Conservation (phyloP, 2,888 invertebrate genomes). For the Monopis laevigella region DNA sequence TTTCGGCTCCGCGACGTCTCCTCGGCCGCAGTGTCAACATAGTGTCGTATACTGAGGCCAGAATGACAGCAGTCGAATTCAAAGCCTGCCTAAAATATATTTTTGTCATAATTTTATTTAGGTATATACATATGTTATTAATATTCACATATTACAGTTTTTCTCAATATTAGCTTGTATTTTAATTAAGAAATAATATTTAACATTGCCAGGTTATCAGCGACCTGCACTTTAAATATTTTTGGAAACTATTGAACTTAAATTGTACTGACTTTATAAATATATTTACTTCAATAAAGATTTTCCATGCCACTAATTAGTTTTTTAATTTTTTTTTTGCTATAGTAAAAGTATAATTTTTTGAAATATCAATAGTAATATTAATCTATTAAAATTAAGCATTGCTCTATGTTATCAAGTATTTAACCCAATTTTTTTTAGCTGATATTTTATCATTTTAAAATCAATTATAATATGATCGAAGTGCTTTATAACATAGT, state of each 20-base stretch:
- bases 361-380: no score
- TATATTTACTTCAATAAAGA: conserved; percentile 71
- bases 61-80: conserved; percentile 57
- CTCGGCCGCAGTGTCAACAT: conserved; percentile 26
- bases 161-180: conserved; percentile 70
- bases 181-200: conserved; percentile 70
- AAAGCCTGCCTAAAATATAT: conserved; percentile 68
- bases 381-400: no score
- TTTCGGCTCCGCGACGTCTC: background rate
- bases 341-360: background rate
- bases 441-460: no score
- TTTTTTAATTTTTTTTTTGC: conserved; percentile 11
- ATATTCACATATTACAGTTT: conserved; percentile 69
- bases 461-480: no score
- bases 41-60: conserved; percentile 62
- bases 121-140: conserved; percentile 65
- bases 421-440: no score
- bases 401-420: no score
- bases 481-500: no score
- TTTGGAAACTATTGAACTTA: conserved; percentile 71
- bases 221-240: conserved; percentile 70
- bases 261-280: conserved; percentile 71
- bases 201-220: conserved; percentile 69
- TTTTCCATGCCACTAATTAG: conserved; percentile 64
- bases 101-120: conserved; percentile 69